Conservation (phyloP, 2,888 invertebrate genomes). For the Drosophila percnosoma region DNA sequence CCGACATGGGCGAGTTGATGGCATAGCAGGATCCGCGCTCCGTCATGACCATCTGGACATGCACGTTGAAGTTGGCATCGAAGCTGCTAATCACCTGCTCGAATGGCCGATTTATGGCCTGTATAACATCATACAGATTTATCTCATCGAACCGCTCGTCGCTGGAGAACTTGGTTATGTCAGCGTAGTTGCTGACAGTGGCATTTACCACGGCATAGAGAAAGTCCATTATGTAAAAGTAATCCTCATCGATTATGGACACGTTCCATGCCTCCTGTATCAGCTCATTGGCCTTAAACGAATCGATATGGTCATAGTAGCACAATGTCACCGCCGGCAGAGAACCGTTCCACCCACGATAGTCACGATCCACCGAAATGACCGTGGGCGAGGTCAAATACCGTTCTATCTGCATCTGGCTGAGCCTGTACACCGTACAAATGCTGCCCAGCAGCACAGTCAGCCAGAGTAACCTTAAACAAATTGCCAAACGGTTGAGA, state of each 20-base stretch:
- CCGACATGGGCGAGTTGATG: conserved; percentile 86
- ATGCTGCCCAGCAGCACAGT: conserved; percentile 65
- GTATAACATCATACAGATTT: conserved; percentile 83
- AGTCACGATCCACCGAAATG: conserved; percentile 83
- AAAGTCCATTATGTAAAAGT: conserved; percentile 85
- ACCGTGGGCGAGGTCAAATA: conserved; percentile 82
- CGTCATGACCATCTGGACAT: conserved; percentile 86
- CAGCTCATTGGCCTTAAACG: conserved; percentile 78
- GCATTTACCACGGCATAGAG: conserved; percentile 85
- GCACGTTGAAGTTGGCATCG: conserved; percentile 69
- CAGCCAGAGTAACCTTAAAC: conserved; percentile 75
- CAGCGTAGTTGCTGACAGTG: conserved; percentile 84
- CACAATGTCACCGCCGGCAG: conserved; percentile 83
- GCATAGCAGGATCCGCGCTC: conserved; percentile 89
- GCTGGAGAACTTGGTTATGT: conserved; percentile 83
- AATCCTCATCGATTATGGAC: conserved; percentile 83
- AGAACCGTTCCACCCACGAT: conserved; percentile 83
- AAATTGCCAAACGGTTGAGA: neutral
- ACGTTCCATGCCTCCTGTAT: conserved; percentile 84
- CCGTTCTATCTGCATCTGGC: conserved; percentile 74
- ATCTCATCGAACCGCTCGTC: conserved; percentile 84
- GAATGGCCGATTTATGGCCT: conserved; percentile 73
- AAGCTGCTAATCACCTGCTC: conserved; percentile 78
- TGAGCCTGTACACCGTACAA: conserved; percentile 67
- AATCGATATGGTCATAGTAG: conserved; percentile 82